Percentiles rank a stretch among this genome's conserved stretches.
Conservation (phyloP, 1,140 invertebrate species). For the Polypedilum vanderplanki region DNA sequence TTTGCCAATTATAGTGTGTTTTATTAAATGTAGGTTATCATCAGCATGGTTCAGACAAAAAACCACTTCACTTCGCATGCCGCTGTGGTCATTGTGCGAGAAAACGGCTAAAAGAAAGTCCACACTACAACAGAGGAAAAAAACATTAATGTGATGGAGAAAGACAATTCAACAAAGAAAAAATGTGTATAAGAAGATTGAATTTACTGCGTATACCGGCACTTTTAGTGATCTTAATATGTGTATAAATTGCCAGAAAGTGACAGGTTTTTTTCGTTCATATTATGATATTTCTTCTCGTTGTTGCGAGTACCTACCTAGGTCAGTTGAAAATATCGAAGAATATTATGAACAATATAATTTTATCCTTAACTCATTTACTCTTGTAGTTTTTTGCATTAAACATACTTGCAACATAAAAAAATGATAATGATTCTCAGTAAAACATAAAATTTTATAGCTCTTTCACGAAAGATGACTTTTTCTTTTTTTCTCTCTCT, state of each 20-base stretch:
- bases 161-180: slow-evolving; percentile 1
- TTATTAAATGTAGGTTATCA: slow-evolving; percentile 26
- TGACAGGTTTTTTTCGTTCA: neutral
- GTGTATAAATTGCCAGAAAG: slow-evolving; percentile 9
- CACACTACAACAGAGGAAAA: neutral
- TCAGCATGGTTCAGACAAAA: slow-evolving; percentile 13
- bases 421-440: neutral
- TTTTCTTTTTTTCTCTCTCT: no score
- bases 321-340: no score
- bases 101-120: slow-evolving; percentile 25
- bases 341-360: no score
- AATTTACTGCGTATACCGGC: neutral
- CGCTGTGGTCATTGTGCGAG: neutral
- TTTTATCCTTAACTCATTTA: no score
- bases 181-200: neutral
- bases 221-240: neutral
- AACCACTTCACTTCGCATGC: slow-evolving; percentile 10
- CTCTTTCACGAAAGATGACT: neutral
- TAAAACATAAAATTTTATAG: slow-evolving; percentile 6
- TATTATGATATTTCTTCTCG: neutral
- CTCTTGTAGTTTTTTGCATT: no score
- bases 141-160: neutral
- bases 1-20: neutral
- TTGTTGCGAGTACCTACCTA: neutral
- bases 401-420: neutral